phyloP scores from a whole-genome alignment of 2,113 vertebrate species.

The Thryonomys swinderianus region DNA sequence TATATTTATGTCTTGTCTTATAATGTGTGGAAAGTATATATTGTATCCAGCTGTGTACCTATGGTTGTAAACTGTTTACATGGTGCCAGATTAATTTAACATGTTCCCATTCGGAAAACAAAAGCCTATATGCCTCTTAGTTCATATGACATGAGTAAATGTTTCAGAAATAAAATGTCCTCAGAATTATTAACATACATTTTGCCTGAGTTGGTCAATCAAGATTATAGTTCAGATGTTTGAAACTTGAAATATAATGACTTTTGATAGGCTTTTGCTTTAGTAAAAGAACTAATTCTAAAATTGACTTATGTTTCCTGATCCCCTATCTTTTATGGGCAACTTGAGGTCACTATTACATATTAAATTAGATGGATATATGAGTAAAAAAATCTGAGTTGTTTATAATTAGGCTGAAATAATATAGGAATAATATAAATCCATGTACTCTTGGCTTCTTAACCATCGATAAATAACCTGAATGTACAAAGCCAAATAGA shows the following conservation, averaged over 20 bases:
- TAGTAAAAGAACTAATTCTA: background rate
- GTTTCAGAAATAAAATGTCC: background rate
- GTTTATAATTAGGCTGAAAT: background rate
- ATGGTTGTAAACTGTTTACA: background rate
- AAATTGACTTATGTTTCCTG: background rate
- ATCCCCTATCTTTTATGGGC: background rate
- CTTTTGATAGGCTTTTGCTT: background rate
- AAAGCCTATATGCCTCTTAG: background rate
- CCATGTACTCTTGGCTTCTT: background rate
- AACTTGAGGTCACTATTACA: background rate
- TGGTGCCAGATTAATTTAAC: background rate
- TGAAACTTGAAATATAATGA: background rate
- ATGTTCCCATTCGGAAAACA: background rate
- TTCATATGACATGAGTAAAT: background rate
- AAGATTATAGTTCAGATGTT: background rate
- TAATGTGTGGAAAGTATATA: background rate
- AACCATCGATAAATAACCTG: background rate
- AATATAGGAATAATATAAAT: background rate
- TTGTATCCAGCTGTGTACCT: background rate
- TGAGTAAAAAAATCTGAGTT: background rate
- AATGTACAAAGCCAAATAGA: background rate
- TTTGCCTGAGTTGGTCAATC: background rate
- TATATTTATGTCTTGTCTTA: background rate
- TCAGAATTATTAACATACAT: background rate
- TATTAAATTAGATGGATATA: background rate